Conservation (phyloP, 1,140 invertebrate genomes). For the Eulimnadia texana region DNA sequence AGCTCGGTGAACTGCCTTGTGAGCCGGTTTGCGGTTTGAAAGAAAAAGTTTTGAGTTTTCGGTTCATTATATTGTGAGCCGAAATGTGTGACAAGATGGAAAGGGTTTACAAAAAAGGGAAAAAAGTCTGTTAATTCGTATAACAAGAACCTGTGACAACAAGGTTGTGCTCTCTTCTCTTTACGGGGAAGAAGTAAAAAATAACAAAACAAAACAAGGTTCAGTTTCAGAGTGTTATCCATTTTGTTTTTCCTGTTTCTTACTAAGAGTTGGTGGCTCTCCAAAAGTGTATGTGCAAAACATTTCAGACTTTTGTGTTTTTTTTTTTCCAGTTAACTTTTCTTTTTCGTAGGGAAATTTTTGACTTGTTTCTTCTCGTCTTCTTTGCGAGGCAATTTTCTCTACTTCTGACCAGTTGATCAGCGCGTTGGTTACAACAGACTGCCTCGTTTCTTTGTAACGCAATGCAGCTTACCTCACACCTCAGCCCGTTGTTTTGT, state of each 20-base stretch:
- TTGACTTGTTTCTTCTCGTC: not conserved
- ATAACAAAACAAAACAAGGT: not conserved
- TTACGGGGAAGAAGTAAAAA: too few relatives aligned
- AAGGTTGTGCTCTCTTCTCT: not conserved
- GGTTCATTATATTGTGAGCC: too few relatives aligned
- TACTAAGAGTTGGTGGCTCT: too few relatives aligned
- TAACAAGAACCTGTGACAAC: not conserved
- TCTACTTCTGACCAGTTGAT: not conserved
- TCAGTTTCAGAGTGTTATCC: not conserved
- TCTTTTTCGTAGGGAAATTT: not conserved
- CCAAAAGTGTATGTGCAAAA: too few relatives aligned
- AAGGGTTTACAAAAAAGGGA: not conserved
- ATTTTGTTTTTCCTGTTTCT: too few relatives aligned
- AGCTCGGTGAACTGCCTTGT: too few relatives aligned
- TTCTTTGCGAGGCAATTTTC: not conserved
- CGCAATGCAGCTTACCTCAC: not conserved
- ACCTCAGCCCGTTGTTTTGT: not conserved
- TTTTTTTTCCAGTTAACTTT: not conserved
- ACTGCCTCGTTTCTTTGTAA: not conserved
- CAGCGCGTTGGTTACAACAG: not conserved
- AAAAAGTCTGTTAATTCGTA: not conserved
- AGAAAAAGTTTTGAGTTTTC: too few relatives aligned
- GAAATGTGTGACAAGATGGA: too few relatives aligned
- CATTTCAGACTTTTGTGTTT: too few relatives aligned
- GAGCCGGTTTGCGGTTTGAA: too few relatives aligned